Evolutionary conservation across 2,113 vertebrate genomes (phyloP), one percentile per base, ranked within the genome.

Genomic region (Lanius collurio): DNA sequence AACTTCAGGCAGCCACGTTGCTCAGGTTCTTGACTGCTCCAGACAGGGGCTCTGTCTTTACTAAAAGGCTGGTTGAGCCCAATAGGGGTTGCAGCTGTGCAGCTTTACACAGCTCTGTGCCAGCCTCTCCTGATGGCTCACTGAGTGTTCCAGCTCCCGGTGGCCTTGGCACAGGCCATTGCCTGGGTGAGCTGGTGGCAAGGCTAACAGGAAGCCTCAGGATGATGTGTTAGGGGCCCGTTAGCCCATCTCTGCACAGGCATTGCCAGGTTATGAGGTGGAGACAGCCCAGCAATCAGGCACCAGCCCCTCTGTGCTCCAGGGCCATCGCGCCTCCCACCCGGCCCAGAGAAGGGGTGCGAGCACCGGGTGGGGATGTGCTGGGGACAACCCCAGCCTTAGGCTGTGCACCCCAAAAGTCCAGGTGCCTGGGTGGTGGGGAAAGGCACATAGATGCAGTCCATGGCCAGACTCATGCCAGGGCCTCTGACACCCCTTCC

Each of bases 21-120:
- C 67, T 83, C 8, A 17, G 24, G 33, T 37, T 21, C 28, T 35
- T 41, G 22, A 23, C 37, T 92, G 59, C n/a, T 86, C 14, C 83
- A 86, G 49, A 21, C 23, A 17, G 15, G 39, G 37, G 28, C 23
- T 19, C 0, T 1, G 0, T 42, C 60, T 82, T 31, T 17, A 11
- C 31, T 35, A 24, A 55, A 11, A 6, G 33, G 9, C 16, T 62
- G 23, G 2, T 79, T 52, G 14, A 26, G 33, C 24, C 41, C 46
- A 14, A 0, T 0, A 1, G 1, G n/a, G 5, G 31, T 3, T 74
- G 52, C 27, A 64, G 47, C 64, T 74, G 76, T 56, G 42, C 26
- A 69, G 24, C 11, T 49, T 57, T 12, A 1, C 35, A 14, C 13
- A 44, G 15, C 14, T 35, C 23, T 46, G 52, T 37, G 57, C 21